Evolutionary conservation across 2,113 vertebrate species (phyloP).

Genomic region (Psophia crepitans): DNA sequence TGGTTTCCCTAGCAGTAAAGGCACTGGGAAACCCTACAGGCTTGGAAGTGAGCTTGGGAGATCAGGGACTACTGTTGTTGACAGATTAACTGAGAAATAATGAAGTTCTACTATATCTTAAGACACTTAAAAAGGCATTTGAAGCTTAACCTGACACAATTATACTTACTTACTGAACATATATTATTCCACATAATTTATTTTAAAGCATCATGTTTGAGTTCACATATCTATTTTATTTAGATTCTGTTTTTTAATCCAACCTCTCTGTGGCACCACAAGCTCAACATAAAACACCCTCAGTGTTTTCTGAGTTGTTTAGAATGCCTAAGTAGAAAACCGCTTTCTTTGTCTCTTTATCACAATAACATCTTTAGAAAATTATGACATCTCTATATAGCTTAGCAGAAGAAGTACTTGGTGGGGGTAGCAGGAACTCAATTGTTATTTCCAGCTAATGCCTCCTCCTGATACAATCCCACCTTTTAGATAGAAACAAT

Average conservation of each 20-base stretch:
- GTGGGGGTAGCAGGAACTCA: not conserved
- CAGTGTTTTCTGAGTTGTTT: not conserved
- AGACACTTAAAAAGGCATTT: not conserved
- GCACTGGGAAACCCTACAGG: not conserved
- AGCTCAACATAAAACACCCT: not conserved
- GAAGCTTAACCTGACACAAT: not conserved
- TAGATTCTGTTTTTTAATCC: not conserved
- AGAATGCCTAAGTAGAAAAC: not conserved
- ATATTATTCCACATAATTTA: not conserved
- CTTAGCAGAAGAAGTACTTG: not conserved
- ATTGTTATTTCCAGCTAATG: conserved; percentile 4
- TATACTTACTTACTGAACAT: not conserved
- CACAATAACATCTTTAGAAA: conserved; percentile 35
- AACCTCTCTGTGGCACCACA: not conserved
- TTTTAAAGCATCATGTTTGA: not conserved
- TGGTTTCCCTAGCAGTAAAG: not conserved
- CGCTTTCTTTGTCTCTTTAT: conserved; percentile 23
- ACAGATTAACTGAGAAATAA: not conserved
- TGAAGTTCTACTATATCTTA: not conserved
- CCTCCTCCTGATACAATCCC: not conserved
- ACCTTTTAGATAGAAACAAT: not conserved
- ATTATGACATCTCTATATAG: conserved; percentile 7
- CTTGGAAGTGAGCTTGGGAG: not conserved
- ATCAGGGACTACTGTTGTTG: not conserved
- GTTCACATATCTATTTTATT: not conserved